phyloP scores from a whole-genome alignment of 1,140 invertebrate species.

The Pachyrhynchus sulphureomaculatus region DNA sequence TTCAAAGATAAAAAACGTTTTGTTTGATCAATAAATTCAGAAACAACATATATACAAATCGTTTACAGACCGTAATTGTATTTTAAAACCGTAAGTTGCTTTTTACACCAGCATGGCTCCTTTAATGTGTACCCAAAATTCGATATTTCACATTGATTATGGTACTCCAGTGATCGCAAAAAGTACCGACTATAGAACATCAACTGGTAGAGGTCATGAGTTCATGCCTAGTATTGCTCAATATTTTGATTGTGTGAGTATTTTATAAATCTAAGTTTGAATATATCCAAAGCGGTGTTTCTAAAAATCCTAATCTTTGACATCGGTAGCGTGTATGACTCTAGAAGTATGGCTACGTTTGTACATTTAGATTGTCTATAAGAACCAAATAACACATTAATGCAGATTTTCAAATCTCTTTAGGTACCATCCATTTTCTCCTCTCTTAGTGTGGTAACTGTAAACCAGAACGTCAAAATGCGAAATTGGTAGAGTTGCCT shows the following conservation, averaged over 20 bases:
- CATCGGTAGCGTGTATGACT: no score
- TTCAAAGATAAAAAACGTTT: no score
- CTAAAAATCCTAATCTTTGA: no score
- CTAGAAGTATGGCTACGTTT: no score
- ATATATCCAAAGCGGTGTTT: no score
- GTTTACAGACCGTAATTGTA: neutral
- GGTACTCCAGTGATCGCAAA: slow-evolving; percentile 39
- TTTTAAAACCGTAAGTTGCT: no score
- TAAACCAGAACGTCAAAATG: no score
- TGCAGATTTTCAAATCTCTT: neutral
- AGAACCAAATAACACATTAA: neutral
- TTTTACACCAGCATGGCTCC: neutral
- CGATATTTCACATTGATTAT: slow-evolving; percentile 40
- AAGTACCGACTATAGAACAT: slow-evolving; percentile 42
- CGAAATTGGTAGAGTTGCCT: no score
- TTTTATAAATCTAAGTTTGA: neutral
- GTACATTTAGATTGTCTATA: no score
- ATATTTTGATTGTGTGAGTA: slow-evolving; percentile 43
- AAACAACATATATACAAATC: neutral
- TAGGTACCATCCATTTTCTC: no score
- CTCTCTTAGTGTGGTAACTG: no score
- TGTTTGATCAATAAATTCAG: slow-evolving; percentile 10
- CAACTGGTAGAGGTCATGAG: slow-evolving; percentile 36
- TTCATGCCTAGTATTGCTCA: slow-evolving; percentile 37
- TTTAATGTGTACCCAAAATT: slow-evolving; percentile 38